Conservation (phyloP, 2,888 invertebrate species). For the Alentia gelatinosa region DNA sequence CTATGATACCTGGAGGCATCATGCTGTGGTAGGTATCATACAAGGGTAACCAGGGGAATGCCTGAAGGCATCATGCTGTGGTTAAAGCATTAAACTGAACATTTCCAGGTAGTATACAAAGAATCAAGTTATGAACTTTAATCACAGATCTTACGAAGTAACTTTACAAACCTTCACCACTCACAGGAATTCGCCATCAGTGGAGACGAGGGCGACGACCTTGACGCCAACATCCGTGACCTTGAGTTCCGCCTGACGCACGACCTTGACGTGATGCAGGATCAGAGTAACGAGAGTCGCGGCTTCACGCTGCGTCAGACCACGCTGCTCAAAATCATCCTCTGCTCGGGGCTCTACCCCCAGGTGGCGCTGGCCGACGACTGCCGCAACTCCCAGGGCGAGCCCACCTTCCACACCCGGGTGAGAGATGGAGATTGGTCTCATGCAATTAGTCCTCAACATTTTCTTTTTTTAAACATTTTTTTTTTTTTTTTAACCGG, state of each 20-base stretch:
- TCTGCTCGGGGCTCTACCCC: conserved; percentile 96
- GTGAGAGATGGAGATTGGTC: conserved; percentile 62
- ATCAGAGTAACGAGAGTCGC: conserved; percentile 73
- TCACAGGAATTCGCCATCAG: conserved; percentile 63
- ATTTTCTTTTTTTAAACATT: too few species aligned
- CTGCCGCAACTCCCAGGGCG: conserved; percentile 92
- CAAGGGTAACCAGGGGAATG: too few species aligned
- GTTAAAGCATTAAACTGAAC: too few species aligned
- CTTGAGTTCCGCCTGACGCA: conserved; percentile 92
- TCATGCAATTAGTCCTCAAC: too few species aligned
- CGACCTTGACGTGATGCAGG: conserved; percentile 83
- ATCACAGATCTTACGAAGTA: too few species aligned
- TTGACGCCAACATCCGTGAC: conserved; percentile 88
- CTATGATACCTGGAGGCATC: too few species aligned
- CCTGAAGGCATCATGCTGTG: too few species aligned
- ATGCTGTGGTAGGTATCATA: too few species aligned
- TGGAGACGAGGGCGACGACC: conserved; percentile 83
- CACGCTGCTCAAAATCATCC: conserved; percentile 84
- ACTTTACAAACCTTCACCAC: too few species aligned
- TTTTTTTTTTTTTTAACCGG: too few species aligned
- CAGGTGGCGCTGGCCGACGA: conserved; percentile 96
- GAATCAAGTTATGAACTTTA: too few species aligned
- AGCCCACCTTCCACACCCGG: conserved; percentile 81
- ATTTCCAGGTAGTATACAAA: too few species aligned
- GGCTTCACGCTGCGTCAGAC: conserved; percentile 74